Percentiles rank a stretch among this genome's conserved stretches.
These are phyloP conservation scores for Gallinago media DNA, from an alignment of 2,113 vertebrate genomes.

Conservation along the genomic window DNA sequence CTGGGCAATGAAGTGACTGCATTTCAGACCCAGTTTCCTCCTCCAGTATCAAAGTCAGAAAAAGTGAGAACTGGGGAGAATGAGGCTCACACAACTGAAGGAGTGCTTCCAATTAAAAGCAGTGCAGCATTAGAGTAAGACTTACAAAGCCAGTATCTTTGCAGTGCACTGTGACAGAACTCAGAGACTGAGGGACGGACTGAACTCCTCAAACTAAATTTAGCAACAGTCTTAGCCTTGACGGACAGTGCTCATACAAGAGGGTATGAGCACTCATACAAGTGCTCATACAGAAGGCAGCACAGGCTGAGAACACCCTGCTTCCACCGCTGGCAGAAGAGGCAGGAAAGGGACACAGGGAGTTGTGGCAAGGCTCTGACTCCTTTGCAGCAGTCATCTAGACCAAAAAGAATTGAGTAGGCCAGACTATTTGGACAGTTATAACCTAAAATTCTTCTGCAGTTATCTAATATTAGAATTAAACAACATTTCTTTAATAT, in stretches of 20 bases:
- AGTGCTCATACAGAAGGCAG: not conserved
- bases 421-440: not conserved
- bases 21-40: not conserved
- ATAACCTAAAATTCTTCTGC: not conserved
- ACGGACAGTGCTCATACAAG: not conserved
- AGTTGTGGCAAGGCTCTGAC: conserved; percentile 12
- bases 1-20: not conserved
- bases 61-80: not conserved
- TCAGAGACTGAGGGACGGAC: not conserved
- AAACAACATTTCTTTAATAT: not conserved
- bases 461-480: conserved; percentile 3
- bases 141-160: not conserved
- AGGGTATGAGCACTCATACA: not conserved
- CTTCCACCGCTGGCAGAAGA: not conserved
- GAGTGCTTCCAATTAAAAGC: not conserved
- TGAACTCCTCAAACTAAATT: not conserved
- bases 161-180: not conserved
- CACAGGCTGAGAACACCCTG: not conserved
- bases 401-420: not conserved
- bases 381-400: not conserved
- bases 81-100: not conserved
- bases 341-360: not conserved
- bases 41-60: not conserved
- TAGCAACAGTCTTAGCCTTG: not conserved
- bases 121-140: not conserved